Evolutionary conservation across 2,888 invertebrate species (phyloP).

Genomic region (Cenopis cana): DNA sequence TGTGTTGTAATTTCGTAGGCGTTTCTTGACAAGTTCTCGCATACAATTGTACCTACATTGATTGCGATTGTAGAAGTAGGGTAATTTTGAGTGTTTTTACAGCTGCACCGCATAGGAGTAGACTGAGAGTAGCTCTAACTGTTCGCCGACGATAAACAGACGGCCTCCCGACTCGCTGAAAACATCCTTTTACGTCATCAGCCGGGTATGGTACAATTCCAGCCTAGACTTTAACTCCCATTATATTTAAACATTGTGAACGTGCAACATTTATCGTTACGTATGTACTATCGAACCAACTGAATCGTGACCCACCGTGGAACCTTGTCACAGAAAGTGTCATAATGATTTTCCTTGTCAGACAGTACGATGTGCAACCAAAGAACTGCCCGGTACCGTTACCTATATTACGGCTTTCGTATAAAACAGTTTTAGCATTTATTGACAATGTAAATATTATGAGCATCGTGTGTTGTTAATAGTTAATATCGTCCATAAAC

Average conservation of each 20-base stretch:
- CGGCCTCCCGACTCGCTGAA: constrained; percentile 78
- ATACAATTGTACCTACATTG: constrained; percentile 63
- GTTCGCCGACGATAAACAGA: constrained; percentile 82
- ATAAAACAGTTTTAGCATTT: constrained; percentile 39
- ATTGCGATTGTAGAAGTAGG: constrained; percentile 68
- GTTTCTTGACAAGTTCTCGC: constrained; percentile 61
- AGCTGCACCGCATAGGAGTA: constrained; percentile 78
- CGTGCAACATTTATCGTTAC: background rate
- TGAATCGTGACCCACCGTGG: too few relatives aligned
- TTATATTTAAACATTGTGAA: background rate
- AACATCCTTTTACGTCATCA: constrained; percentile 85
- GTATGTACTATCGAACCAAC: too few relatives aligned
- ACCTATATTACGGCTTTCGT: constrained; percentile 9
- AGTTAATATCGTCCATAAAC: constrained; percentile 41
- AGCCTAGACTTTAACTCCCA: constrained; percentile 56
- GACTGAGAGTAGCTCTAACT: constrained; percentile 76
- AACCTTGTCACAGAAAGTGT: too few relatives aligned
- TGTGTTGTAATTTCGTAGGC: constrained; percentile 60
- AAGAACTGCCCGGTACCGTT: constrained; percentile 34
- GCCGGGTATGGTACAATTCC: constrained; percentile 72
- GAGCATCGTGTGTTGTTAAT: constrained; percentile 40
- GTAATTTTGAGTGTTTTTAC: constrained; percentile 78
- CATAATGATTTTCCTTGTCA: too few relatives aligned
- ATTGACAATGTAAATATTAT: constrained; percentile 42
- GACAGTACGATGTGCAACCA: too few relatives aligned